Evolutionary conservation across 1,140 invertebrate species (phyloP), one percentile per base, ranked within the genome.

Genomic region (Nasonia vitripennis): DNA sequence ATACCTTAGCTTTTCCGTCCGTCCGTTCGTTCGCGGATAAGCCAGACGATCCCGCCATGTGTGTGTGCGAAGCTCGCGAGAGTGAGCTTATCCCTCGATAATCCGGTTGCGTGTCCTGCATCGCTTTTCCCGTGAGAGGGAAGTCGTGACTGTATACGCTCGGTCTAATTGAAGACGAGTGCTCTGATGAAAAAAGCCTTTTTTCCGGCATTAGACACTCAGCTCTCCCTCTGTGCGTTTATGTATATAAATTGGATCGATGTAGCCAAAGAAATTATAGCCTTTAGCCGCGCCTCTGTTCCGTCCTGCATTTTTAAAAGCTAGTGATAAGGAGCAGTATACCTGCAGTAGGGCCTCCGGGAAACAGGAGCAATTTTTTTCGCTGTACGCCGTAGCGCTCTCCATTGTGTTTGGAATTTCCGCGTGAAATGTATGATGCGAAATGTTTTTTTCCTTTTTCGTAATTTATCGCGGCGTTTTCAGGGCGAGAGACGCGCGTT

Each of bases 161-260:
- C 7, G 75, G 20, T 20, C 75, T 78, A 78, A 78, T 78, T 78
- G 75, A 78, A 78, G n/a, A 31, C 41, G 45, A 27, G 75, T 12
- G 75, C 23, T 4, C 37, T 17, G 37, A 37, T 41, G 75, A 14
- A 55, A 78, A 78, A 78, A 55, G 2, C 41, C 10, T 73, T 73
- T 45, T 73, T 37, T 73, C 27, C 27, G 27, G 31, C 27, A 10
- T 37, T 7, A 9, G 6, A 45, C 10, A 45, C 41, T 10, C 41
- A 9, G 41, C 41, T 45, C 41, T 7, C 41, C 9, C 7, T 51
- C 48, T 51, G 14, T 51, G 34, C 12, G 71, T 4, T 7, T 41
- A 9, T 37, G 20, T 48, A 45, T 55, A 51, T 48, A 48, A 78
- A 78, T 48, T 48, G 75, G 75, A 78, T 78, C 75, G 75, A 51